Evolutionary conservation across 2,797 vertebrate genomes (phyloP), one percentile per base, ranked within the genome.

Genomic region (Gobionotothen gibberifrons): DNA sequence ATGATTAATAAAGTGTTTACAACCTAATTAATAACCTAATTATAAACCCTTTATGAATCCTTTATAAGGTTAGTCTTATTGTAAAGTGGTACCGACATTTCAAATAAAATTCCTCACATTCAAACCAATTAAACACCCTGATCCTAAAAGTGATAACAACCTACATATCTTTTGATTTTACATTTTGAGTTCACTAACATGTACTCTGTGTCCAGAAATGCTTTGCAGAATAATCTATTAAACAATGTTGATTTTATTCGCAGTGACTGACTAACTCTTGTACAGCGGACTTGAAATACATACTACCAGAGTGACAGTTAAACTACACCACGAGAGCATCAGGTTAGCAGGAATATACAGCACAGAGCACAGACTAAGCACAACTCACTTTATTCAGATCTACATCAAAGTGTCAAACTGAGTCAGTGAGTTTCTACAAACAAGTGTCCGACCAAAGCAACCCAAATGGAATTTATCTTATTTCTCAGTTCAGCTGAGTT

Each of bases 321-420:
- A 79, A 76, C 81, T 70, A 89, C 78, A 90, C 69, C 70, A 88
- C 60, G 3, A 74, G 73, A 89, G 81, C 72, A 55, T 82, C 79
- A 69, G 21, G 69, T 86, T 75, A 88, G 91, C 90, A 84, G 85
- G 83, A 88, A 90, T 91, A 83, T 93, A 92, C 89, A 92, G 89
- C 86, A 85, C 71, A 80, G 67, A 76, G 79, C 81, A 84, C 76
- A 83, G 79, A 87, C 81, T 65, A 55, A 81, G 74, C 82, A 85
- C 74, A 43, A 66, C 68, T 70, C 64, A 70, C 72, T 62, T 72
- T 61, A 64, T 76, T 76, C 83, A 78, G 70, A 74, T 74, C 56
- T 59, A 80, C 78, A 75, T 57, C 57, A 43, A 71, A 47, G 75
- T 61, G 76, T 81, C 66, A 73, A 59, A 85, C 72, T 74, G 70